phyloP scores from a whole-genome alignment of 2,888 invertebrate genomes.

The Mayetiola destructor region DNA sequence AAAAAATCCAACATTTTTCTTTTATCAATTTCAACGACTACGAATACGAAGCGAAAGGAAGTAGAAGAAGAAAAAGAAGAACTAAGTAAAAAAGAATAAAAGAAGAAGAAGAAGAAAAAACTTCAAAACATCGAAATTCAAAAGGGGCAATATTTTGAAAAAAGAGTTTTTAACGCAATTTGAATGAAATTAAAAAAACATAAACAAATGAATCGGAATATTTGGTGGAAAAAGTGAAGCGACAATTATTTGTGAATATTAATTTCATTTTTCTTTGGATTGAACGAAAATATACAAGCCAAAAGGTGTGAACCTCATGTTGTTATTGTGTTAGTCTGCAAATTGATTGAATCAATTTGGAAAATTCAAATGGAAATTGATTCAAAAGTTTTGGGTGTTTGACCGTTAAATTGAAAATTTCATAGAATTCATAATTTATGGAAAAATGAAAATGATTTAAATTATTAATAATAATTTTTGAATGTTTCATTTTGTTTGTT shows the following conservation, averaged over 20 bases:
- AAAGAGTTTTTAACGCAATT: background rate
- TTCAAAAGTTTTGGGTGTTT: too few relatives aligned
- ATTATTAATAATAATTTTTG: too few relatives aligned
- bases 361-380: too few relatives aligned
- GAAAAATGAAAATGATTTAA: too few relatives aligned
- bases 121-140: background rate
- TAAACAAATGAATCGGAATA: background rate
- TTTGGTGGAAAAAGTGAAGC: background rate
- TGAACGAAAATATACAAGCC: background rate
- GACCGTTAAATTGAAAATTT: too few relatives aligned
- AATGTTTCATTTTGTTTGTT: too few relatives aligned
- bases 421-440: too few relatives aligned
- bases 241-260: background rate
- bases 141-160: too few relatives aligned
- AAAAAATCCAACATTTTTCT: background rate
- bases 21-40: background rate
- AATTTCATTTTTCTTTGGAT: background rate
- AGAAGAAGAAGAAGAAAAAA: background rate
- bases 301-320: slow-evolving; percentile 6
- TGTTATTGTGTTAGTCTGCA: too few relatives aligned
- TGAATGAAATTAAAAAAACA: background rate
- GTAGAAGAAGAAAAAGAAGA: background rate
- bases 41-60: background rate
- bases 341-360: too few relatives aligned
- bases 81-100: background rate